A percentile compares a stretch with the other conserved stretches of the same genome.
Evolutionary conservation across 2,797 vertebrate genomes (phyloP).

Genomic region (Gymnothorax javanicus): DNA sequence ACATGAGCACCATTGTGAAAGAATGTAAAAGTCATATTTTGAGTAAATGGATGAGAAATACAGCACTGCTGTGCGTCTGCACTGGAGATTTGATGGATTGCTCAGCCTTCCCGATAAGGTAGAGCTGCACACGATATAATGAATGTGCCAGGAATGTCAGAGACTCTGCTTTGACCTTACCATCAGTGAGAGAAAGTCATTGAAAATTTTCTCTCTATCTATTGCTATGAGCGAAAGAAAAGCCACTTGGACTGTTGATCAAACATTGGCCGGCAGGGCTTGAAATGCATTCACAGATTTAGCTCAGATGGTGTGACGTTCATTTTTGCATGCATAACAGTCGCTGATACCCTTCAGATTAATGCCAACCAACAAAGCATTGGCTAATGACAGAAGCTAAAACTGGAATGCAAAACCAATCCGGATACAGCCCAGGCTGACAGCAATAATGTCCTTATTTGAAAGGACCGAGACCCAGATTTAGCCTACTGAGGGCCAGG

Average conservation of each 20-base stretch:
- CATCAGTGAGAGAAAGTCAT: background rate
- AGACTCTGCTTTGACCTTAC: too few relatives aligned
- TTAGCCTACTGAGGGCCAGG: background rate
- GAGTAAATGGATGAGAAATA: constrained; percentile 6
- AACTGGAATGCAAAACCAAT: constrained; percentile 54
- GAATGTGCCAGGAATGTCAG: too few relatives aligned
- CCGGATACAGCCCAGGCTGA: constrained; percentile 54
- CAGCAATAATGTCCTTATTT: constrained; percentile 55
- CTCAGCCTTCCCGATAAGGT: constrained; percentile 1
- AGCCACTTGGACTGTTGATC: background rate
- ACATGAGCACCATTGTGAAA: background rate
- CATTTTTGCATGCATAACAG: constrained; percentile 43
- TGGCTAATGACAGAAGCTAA: constrained; percentile 56
- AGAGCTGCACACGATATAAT: background rate
- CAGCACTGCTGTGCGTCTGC: background rate
- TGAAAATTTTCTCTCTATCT: constrained; percentile 10
- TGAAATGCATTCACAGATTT: constrained; percentile 16
- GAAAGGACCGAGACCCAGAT: constrained; percentile 23
- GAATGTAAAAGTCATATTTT: background rate
- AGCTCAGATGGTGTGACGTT: constrained; percentile 47
- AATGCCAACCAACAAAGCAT: constrained; percentile 54
- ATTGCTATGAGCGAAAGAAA: background rate
- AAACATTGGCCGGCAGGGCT: constrained; percentile 14
- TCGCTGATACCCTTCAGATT: constrained; percentile 55
- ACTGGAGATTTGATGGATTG: constrained; percentile 17